A percentile compares a stretch with the other conserved stretches of the same genome.
phyloP scores from a whole-genome alignment of 2,797 vertebrate genomes.

The Ciconia nigra region DNA sequence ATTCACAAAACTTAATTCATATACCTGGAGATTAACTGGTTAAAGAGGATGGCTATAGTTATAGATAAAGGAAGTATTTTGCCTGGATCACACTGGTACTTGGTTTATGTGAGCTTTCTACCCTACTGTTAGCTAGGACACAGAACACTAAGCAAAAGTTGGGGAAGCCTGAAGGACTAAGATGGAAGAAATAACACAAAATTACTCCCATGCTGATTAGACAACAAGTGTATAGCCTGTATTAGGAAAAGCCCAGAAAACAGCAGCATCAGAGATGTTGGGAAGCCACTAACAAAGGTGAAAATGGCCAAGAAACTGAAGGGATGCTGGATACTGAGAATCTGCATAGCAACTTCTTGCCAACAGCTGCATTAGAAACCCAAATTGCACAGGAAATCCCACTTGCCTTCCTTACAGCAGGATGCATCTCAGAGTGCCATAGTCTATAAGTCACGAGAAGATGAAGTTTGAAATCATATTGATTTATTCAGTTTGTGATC shows the following conservation, averaged over 20 bases:
- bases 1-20: background rate
- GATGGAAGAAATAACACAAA: background rate
- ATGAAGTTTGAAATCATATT: background rate
- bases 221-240: rapidly evolving
- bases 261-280: background rate
- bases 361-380: background rate
- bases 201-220: background rate
- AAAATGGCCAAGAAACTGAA: background rate
- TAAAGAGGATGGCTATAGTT: background rate
- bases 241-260: background rate
- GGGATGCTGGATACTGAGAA: background rate
- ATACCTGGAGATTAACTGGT: background rate
- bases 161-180: background rate
- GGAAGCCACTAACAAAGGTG: background rate
- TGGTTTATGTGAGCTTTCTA: background rate
- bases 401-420: background rate
- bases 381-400: background rate
- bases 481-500: background rate
- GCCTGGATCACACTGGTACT: background rate
- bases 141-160: background rate
- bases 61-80: background rate
- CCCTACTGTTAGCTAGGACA: background rate
- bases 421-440: background rate
- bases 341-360: background rate
- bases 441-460: background rate